Evolutionary conservation across 2,113 vertebrate species (phyloP).

Genomic region (Orientallactaga bullata): DNA sequence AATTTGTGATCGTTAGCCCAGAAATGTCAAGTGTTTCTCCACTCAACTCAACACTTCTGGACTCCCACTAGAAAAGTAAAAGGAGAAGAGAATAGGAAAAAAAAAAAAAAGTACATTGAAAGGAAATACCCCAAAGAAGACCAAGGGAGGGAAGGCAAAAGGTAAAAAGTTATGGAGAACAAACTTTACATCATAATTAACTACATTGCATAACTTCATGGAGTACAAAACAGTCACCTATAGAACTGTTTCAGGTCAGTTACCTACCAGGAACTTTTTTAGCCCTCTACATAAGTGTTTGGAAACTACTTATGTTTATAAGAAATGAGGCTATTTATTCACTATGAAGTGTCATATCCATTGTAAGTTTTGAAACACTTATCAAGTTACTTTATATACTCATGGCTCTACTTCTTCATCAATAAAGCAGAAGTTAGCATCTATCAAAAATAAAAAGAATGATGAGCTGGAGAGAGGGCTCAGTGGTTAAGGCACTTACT

Average conservation of each 20-base stretch:
- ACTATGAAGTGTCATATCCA: no score
- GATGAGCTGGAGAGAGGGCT: no score
- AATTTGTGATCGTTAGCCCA: constrained; percentile 76
- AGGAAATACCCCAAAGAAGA: neutral
- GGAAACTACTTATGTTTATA: neutral
- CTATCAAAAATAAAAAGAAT: no score
- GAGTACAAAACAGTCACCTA: neutral
- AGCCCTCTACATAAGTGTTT: neutral
- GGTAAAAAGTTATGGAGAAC: neutral
- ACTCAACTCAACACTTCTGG: neutral
- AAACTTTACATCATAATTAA: neutral
- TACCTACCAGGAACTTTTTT: neutral
- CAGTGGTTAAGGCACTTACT: no score
- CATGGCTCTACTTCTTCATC: no score
- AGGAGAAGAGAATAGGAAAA: neutral
- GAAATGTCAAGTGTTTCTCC: constrained; percentile 76
- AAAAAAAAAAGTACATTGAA: neutral
- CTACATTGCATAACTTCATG: neutral
- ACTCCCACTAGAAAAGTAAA: neutral
- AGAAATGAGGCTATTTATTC: neutral
- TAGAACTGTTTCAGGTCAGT: neutral
- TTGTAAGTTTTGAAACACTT: no score
- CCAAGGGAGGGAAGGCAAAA: neutral
- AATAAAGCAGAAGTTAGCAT: no score
- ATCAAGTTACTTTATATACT: no score